Conservation (phyloP, 2,797 vertebrate genomes). For the Anableps anableps region DNA sequence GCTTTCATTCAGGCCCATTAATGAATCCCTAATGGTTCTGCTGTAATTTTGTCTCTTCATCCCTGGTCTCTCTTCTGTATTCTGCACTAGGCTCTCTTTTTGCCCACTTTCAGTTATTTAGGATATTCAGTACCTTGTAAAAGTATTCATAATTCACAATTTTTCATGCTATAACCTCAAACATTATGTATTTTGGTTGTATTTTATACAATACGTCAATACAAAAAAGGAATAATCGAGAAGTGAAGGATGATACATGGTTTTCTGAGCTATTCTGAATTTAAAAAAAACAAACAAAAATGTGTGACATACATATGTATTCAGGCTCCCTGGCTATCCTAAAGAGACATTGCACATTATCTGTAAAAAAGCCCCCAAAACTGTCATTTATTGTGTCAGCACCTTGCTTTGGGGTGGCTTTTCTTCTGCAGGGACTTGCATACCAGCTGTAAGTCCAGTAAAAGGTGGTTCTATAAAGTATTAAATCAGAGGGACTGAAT, state of each 20-base stretch:
- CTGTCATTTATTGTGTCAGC: neutral
- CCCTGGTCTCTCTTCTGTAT: neutral
- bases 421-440: neutral
- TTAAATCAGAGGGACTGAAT: neutral
- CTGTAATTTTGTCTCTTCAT: slow-evolving; percentile 6
- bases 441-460: too few species aligned
- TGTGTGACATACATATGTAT: too few species aligned
- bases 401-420: neutral
- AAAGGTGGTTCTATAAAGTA: neutral
- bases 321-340: neutral
- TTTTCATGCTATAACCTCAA: neutral
- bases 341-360: neutral
- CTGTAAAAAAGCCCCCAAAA: too few species aligned
- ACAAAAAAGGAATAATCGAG: neutral
- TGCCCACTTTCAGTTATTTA: neutral
- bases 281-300: neutral
- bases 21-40: slow-evolving; percentile 19
- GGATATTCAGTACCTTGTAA: neutral
- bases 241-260: neutral
- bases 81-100: neutral
- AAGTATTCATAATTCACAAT: neutral
- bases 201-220: neutral
- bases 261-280: neutral
- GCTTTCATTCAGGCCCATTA: slow-evolving; percentile 41
- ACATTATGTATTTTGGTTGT: neutral